Base-by-base conservation (phyloP, 2,888 invertebrate genomes). In the Dasysyrphus albostriatus region DNA sequence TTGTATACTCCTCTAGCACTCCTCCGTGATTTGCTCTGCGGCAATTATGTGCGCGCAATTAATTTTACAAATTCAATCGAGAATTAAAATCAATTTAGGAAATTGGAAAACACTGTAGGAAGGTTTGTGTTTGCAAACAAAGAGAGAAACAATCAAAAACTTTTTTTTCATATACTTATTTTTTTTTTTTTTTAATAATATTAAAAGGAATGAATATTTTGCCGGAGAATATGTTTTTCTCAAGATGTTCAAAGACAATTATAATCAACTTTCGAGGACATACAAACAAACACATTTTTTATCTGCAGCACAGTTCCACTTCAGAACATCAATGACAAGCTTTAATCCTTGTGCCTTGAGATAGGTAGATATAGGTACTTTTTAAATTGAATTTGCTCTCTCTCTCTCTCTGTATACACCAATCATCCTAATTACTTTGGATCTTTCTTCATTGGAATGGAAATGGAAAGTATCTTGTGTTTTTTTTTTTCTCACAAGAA, bases 401-500 rank as follows among this genome's bases (percentile, higher is more conserved):
- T 37, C 39, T 39, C 14, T 32, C 0, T 51, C 10, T 6, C 2
- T 54, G 3, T 29, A 54, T 29, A 51, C 74, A 65, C 82, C 82
- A 87, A 87, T 87, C 82, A 87, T 74, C 82, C 70, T 87, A 87
- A 87, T 87, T 87, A 82, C 78, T 82, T 78, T 78, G 70, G 39
- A 61, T 73, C 85, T 24, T 24, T 24, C 24, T 54, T 54, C 56
- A 81, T 78, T 82, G 84, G 51, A 47, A 77, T 65, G 69, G 73
- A 47, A 72, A 75, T 65, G 69, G 73, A 47, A 72, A 75, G 56
- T 49, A 51, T 51, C 37, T 54, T 19, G n/a, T 8, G 16, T 63
- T 24, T 24, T 24, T 34, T 19, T 67, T 67, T 34, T 49, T 65
- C 8, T 7, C 49, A 9, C 19, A 49, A 34, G 47, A 34, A 12